Base-by-base conservation (phyloP, 2,888 invertebrate species). In the Apotomis betuletana region DNA sequence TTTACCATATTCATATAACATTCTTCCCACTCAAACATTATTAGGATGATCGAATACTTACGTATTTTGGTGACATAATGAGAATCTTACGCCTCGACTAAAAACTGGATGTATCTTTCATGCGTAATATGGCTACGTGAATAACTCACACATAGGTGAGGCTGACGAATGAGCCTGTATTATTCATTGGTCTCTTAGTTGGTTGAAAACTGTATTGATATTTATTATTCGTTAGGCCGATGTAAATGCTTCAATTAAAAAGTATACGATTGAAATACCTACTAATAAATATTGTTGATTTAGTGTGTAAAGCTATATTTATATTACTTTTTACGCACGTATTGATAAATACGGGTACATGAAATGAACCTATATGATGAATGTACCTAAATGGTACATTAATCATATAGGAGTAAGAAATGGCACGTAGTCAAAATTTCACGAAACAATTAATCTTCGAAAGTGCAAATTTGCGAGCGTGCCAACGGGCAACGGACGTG, bases 121-220 rank as follows among this genome's bases (percentile, higher is more conserved):
- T 57, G 41, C 38, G 15, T 41, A 46, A 38, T 41, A 59, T 59
- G 67, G 51, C 9, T 0, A 10, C 46, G 5, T 10, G 51, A 6
- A 44, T 67, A 62, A 62, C 8, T 67, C 61, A 67, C 41, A 46
- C 51, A n/a, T 12, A 67, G 67, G 61, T 55, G 51, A 60, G 12
- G n/a, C 41, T 51, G 57, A 71, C 62, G 49, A 67, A 67, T 71
- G 54, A 12, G 52, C 51, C 67, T 71, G 67, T 46, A 41, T 67
- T 67, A 62, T 71, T 71, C 51, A 71, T 71, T 27, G 51, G 10
- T 10, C 44, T 5, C 36, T 67, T 70, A 67, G 67, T 67, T 55
- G 60, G 55, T 58, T 44, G 51, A 70, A 70, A 61, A 49, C 59
- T 60, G 15, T 15, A 62, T 58, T 71, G 67, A 58, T 52, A 67